Evolutionary conservation across 1,140 invertebrate genomes (phyloP), one percentile per base, ranked within the genome.

Genomic region (Drosophila bocki): DNA sequence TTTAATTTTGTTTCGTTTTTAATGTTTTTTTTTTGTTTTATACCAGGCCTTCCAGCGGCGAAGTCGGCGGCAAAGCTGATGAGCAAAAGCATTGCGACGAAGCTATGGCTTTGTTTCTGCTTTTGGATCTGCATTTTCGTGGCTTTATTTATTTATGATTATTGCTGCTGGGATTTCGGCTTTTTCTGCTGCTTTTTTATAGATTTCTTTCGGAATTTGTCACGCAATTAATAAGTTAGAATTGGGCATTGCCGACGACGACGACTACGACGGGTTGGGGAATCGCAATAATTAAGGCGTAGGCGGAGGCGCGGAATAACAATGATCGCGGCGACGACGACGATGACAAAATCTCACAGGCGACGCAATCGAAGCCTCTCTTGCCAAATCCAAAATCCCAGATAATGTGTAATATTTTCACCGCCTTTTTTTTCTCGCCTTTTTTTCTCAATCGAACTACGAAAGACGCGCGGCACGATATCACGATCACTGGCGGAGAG

Each of bases 371-470:
- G 39, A 58, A 44, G 51, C 59, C 78, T 37, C 58, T 72, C 78
- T 84, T 84, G 82, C 78, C 82, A 80, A 85, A 85, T 85, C 69
- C 33, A 22, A 37, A 53, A 54, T 39, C 19, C 53, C 71, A 80
- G 83, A 75, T 72, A 87, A 84, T 88, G 87, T 88, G 85, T 88
- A 88, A 90, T 84, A 81, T 88, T 78, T 63, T 70, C 62, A 70
- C 65, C 50, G 54, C 56, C 50, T 67, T 64, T 61, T 51, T 51
- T 54, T 77, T 82, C 65, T 47, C 48, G 50, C 50, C 56, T 64
- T 50, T 50, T 51, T 81, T 82, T 71, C 79, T 79, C 78, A 88
- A 88, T 88, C 84, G 82, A 86, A 82, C 69, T 74, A 39, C 37
- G 12, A n/a, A 59, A 63, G 29, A 17, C 70, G 84, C 70, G 84